Conservation (phyloP, 2,113 vertebrate genomes). For the Orcinus orca region DNA sequence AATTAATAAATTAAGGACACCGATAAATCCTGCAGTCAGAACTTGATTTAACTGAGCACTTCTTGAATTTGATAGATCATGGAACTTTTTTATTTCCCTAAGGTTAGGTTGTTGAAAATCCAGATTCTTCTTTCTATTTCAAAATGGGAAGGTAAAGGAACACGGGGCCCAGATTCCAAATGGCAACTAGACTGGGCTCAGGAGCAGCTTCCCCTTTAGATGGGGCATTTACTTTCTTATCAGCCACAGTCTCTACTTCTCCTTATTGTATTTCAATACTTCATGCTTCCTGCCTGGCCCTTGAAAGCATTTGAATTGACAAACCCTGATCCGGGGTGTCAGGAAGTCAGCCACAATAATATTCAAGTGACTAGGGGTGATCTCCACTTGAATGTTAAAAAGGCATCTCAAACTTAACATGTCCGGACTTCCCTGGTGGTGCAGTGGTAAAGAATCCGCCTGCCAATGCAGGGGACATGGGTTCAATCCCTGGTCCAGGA, state of each 20-base stretch:
- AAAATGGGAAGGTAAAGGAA: background rate
- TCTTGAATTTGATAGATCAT: background rate
- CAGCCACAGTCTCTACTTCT: background rate
- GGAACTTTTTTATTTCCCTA: background rate
- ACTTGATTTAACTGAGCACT: background rate
- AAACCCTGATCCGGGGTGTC: background rate
- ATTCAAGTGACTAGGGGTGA: background rate
- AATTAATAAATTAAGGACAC: constrained; percentile 12
- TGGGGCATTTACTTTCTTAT: background rate
- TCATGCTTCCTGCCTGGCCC: background rate
- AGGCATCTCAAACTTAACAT: background rate
- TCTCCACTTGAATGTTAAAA: background rate
- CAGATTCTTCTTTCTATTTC: background rate
- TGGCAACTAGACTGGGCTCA: background rate
- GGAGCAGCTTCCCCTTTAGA: background rate
- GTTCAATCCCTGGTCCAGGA: no score
- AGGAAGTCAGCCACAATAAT: background rate
- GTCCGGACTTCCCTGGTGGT: background rate
- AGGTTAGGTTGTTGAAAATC: constrained; percentile 15
- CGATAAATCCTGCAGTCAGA: background rate
- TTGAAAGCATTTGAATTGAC: constrained; percentile 5
- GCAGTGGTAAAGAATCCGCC: no score
- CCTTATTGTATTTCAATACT: background rate
- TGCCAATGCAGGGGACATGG: no score
- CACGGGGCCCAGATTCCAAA: background rate